Base-by-base conservation (phyloP, 2,888 invertebrate genomes). In the Apodemia zela region DNA sequence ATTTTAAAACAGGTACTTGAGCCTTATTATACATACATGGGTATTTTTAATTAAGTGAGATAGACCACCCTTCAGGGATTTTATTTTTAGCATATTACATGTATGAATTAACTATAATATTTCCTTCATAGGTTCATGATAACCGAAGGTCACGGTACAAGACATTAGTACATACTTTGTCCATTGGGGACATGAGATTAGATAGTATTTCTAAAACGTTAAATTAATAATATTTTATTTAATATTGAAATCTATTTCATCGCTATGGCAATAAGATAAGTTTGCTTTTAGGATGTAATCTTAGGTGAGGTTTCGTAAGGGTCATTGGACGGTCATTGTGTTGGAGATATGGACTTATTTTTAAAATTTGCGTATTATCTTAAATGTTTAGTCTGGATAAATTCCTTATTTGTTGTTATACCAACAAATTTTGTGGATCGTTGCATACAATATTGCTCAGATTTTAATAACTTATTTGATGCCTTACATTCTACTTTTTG, bases 101-200 rank as follows among this genome's bases (percentile, higher is more conserved):
- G 7, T 33, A 33, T 33, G 33, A 33, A 5, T 33, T 33, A 33
- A 33, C 6, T 29, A 25, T 57, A 62, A 57, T 38, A 35, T 57
- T 62, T 57, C 54, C 57, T 62, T 62, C 62, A 10, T 25, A 38
- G 29, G 63, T 65, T 60, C 47, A 57, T n/a, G 21, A 17, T 17
- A 51, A 51, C 29, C 15, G 18, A 45, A 49, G 66, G 65, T 66
- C 68, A 49, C 18, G 49, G 10, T 15, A 49, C 49, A 68, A 63
- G 61, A 67, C 63, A 63, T 29, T n/a, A n/a, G n/a, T 64, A 47
- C 59, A 51, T 33, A 33, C 33, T 33, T 33, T 33, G 33, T 33
- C 15, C 57, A 62, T 62, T 66, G 69, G 67, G 67, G 67, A 64
- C 65, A 17, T 60, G 38, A 35, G 64, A 67, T 68, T 33, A 33